Percentiles rank a stretch among this genome's conserved stretches.
These are phyloP conservation scores for Parauchenoglanis ngamensis DNA, from an alignment of 2,797 vertebrate species.

Conservation along the genomic window DNA sequence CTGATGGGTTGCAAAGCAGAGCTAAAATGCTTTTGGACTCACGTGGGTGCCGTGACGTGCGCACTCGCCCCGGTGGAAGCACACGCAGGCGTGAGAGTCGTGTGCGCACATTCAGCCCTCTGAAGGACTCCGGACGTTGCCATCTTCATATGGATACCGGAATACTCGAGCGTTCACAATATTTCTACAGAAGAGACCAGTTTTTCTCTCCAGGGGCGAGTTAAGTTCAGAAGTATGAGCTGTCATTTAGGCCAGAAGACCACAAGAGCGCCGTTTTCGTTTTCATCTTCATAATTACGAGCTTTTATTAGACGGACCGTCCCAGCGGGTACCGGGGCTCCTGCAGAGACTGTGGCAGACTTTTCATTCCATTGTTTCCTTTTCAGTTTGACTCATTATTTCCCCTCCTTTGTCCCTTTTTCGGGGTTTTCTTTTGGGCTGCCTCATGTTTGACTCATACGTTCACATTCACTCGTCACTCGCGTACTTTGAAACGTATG, in stretches of 20 bases:
- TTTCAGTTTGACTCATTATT: constrained; percentile 22
- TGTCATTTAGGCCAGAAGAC: constrained; percentile 52
- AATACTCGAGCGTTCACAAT: constrained; percentile 22
- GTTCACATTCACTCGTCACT: neutral
- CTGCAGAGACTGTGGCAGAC: constrained; percentile 32
- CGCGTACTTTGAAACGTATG: constrained; percentile 29
- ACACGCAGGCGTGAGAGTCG: neutral
- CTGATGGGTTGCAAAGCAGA: constrained; percentile 41
- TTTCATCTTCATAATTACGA: constrained; percentile 46
- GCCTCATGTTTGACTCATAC: constrained; percentile 18
- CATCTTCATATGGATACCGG: constrained; percentile 31
- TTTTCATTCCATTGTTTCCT: neutral
- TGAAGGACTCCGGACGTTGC: constrained; percentile 34
- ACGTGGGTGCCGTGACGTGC: neutral
- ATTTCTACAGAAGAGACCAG: constrained; percentile 22
- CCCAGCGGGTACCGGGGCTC: constrained; percentile 44
- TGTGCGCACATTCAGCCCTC: constrained; percentile 20
- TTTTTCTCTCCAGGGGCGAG: constrained; percentile 27
- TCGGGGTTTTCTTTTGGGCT: constrained; percentile 11
- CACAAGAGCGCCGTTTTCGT: constrained; percentile 41
- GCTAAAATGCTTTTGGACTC: constrained; percentile 49
- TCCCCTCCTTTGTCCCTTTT: neutral
- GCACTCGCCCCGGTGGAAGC: neutral
- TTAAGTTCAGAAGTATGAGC: constrained; percentile 42
- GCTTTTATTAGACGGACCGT: constrained; percentile 53